Conservation (phyloP, 2,888 invertebrate species). For the Palloptera scutellata region DNA sequence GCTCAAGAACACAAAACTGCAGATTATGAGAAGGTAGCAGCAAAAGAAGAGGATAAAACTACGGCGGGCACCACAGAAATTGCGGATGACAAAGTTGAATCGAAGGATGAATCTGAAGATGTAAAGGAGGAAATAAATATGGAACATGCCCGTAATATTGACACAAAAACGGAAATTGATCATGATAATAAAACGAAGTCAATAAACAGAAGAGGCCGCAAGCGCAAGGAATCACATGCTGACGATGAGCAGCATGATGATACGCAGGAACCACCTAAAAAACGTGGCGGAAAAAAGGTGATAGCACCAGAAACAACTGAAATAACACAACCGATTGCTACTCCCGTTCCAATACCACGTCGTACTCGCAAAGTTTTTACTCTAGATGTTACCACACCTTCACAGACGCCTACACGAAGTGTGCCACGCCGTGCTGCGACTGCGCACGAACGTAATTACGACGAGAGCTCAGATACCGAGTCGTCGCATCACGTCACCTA, state of each 20-base stretch:
- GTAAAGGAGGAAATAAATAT: not conserved
- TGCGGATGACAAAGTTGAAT: not conserved
- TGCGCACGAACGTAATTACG: conserved; percentile 39
- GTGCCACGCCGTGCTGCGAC: conserved; percentile 39
- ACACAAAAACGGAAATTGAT: not conserved
- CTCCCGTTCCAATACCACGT: conserved; percentile 23
- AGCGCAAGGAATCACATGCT: conserved; percentile 24
- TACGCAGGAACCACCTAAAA: conserved; percentile 14
- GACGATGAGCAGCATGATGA: conserved; percentile 17
- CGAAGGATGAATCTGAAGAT: not conserved
- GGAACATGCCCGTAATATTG: not conserved
- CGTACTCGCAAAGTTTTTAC: conserved; percentile 40
- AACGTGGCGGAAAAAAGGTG: conserved; percentile 3
- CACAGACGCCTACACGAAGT: conserved; percentile 26
- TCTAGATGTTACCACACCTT: conserved; percentile 21
- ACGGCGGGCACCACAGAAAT: conserved; percentile 10
- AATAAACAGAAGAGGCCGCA: conserved; percentile 26
- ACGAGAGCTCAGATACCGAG: conserved; percentile 42
- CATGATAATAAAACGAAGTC: not conserved
- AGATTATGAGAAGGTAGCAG: conserved; percentile 5
- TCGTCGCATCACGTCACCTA: conserved; percentile 14
- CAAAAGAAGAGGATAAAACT: not conserved
- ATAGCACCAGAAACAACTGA: not conserved
- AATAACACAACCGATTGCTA: conserved; percentile 12
- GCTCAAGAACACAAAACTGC: conserved; percentile 4